These are phyloP conservation scores for Archilochus colubris DNA, from an alignment of 2,113 vertebrate species.

Conservation along the genomic window DNA sequence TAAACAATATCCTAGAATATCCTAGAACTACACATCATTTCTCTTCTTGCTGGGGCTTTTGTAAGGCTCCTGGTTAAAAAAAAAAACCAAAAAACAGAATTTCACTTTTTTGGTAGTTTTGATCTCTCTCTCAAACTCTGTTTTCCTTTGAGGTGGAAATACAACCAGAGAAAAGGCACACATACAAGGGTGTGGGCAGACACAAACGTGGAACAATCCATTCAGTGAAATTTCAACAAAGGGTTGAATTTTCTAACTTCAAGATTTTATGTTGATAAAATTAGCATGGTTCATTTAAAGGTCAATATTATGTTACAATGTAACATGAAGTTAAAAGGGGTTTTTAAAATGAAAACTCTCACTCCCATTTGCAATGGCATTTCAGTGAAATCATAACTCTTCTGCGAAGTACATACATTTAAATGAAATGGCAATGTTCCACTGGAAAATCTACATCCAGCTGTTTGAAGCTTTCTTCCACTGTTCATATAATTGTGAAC, in stretches of 20 bases:
- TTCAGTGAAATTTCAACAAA: neutral
- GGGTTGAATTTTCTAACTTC: neutral
- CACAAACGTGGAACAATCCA: neutral
- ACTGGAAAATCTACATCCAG: neutral
- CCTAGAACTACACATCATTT: neutral
- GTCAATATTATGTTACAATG: neutral
- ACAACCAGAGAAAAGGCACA: neutral
- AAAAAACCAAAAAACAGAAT: rapidly evolving
- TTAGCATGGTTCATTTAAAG: neutral
- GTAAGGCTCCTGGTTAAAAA: neutral
- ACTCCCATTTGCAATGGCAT: rapidly evolving
- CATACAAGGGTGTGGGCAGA: rapidly evolving
- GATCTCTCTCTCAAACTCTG: neutral
- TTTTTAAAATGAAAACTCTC: neutral
- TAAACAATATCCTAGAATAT: neutral
- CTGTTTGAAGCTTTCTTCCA: neutral
- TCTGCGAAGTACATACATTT: neutral
- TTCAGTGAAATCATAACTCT: neutral
- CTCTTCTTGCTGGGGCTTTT: neutral
- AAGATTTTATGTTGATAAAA: neutral
- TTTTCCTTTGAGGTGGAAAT: neutral
- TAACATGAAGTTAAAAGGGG: neutral
- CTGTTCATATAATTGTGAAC: neutral
- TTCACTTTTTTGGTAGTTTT: neutral
- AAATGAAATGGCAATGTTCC: neutral